Conservation (phyloP, 2,888 invertebrate species). For the Drosophila cracens region DNA sequence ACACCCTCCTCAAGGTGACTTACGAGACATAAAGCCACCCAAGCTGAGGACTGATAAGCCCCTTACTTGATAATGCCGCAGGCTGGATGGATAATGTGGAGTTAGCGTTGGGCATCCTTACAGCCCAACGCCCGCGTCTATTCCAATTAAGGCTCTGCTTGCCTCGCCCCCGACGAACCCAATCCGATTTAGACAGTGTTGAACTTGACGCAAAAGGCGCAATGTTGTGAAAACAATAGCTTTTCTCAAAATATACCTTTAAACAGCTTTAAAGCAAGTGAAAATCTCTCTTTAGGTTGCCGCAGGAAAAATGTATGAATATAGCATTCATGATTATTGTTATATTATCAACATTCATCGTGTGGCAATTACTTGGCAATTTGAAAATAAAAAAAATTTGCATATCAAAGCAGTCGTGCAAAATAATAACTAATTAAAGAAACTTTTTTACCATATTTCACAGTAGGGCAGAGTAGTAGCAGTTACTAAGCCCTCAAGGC, state of each 20-base stretch:
- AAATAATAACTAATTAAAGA: slow-evolving; percentile 17
- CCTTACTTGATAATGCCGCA: slow-evolving; percentile 1
- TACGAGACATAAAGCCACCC: background rate
- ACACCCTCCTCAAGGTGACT: slow-evolving; percentile 28
- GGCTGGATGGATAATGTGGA: slow-evolving; percentile 1
- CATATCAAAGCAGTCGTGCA: slow-evolving; percentile 10
- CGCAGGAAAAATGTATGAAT: background rate
- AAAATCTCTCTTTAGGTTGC: background rate
- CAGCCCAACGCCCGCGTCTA: slow-evolving; percentile 6
- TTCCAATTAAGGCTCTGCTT: slow-evolving; percentile 9
- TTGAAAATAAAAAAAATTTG: background rate
- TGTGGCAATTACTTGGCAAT: background rate
- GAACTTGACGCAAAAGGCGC: slow-evolving; percentile 12
- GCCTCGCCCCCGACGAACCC: background rate
- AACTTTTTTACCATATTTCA: slow-evolving; percentile 1
- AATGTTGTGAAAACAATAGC: slow-evolving; percentile 13
- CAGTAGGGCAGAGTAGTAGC: background rate
- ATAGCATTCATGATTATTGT: background rate
- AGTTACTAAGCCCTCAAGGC: background rate
- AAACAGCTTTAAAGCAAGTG: slow-evolving; percentile 4
- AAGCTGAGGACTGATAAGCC: slow-evolving; percentile 4
- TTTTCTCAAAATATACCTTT: background rate
- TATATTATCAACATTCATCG: background rate
- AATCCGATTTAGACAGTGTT: slow-evolving; percentile 6
- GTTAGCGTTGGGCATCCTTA: slow-evolving; percentile 5